Conservation (phyloP, 2,888 invertebrate genomes). For the Falcaria lacertinaria region DNA sequence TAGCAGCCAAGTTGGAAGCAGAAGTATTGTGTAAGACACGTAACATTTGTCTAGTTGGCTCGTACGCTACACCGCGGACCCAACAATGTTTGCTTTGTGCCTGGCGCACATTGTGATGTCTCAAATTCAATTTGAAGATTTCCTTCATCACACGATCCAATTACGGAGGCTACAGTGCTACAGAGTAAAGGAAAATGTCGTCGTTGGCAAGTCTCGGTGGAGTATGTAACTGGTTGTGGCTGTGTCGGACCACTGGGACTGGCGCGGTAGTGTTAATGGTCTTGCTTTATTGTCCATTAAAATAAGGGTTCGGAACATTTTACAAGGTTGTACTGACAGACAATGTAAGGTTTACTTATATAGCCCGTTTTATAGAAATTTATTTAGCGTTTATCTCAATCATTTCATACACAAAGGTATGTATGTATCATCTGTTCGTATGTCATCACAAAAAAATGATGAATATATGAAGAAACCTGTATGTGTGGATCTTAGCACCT, state of each 20-base stretch:
- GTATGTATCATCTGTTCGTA: no score
- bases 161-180: constrained; percentile 35
- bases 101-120: constrained; percentile 8
- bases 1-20: neutral
- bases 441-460: no score
- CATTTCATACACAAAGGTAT: no score
- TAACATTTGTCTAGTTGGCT: neutral
- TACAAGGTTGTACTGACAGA: no score
- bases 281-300: constrained; percentile 43
- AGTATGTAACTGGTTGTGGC: constrained; percentile 39
- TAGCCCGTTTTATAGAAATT: no score
- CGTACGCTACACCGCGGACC: neutral
- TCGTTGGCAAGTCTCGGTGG: constrained; percentile 40
- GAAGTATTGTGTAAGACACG: neutral
- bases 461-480: no score
- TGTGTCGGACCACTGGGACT: constrained; percentile 19
- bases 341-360: no score
- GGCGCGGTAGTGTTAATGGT: constrained; percentile 29
- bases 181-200: constrained; percentile 45
- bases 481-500: no score
- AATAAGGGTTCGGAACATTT: constrained; percentile 19
- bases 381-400: no score
- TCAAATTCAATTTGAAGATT: constrained; percentile 27
- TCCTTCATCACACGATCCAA: constrained; percentile 37
- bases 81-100: neutral